These are phyloP conservation scores for Phaenicophaeus curvirostris DNA, from an alignment of 2,797 vertebrate species.

Conservation along the genomic window DNA sequence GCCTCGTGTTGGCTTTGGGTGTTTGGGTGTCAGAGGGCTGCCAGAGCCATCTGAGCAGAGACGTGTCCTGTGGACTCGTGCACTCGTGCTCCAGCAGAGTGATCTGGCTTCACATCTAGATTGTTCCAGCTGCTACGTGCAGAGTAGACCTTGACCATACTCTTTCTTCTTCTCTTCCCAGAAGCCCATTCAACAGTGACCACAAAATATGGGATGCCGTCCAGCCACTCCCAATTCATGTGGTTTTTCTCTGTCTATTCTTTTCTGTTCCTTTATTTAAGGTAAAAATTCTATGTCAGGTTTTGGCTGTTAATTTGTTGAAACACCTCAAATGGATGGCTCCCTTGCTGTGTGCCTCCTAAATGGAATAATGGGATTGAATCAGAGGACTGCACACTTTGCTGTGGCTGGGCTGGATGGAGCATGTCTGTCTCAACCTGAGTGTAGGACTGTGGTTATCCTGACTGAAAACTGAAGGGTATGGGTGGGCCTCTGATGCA, in stretches of 20 bases:
- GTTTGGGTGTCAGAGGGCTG: neutral
- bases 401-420: neutral
- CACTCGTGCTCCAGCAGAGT: neutral
- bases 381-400: neutral
- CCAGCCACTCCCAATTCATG: conserved; percentile 96
- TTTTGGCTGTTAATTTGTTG: neutral
- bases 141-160: neutral
- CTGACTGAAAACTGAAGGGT: neutral
- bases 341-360: neutral
- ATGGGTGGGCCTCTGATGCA: neutral
- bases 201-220: conserved; percentile 97
- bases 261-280: conserved; percentile 99
- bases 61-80: neutral
- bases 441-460: neutral
- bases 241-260: conserved; percentile 99
- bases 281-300: conserved; percentile 78
- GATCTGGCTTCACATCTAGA: neutral
- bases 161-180: conserved; percentile 71
- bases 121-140: neutral
- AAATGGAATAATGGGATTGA: neutral
- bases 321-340: neutral
- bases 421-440: neutral
- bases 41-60: neutral
- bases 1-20: neutral
- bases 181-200: conserved; percentile 86